phyloP scores from a whole-genome alignment of 2,888 invertebrate species.

The Polyommatus iphigenia region DNA sequence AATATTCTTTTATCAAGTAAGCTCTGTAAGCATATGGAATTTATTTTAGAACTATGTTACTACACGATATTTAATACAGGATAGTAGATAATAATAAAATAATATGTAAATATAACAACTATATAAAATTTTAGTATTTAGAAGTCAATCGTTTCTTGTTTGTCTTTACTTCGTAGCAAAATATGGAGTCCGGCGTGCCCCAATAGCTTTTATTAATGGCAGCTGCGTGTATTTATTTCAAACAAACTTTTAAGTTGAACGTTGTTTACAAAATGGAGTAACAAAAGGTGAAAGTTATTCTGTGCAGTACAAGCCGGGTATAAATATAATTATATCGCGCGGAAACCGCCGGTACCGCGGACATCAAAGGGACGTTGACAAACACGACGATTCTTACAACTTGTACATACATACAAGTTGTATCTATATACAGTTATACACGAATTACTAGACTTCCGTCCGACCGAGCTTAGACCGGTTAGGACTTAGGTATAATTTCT shows the following conservation, averaged over 20 bases:
- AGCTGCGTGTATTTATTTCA: conserved; percentile 28
- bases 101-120: no score
- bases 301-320: conserved; percentile 41
- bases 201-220: conserved; percentile 3
- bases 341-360: conserved; percentile 37
- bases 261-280: conserved; percentile 48
- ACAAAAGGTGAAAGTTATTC: conserved; percentile 52
- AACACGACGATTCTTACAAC: conserved; percentile 34
- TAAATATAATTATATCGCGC: conserved; percentile 45
- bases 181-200: not conserved
- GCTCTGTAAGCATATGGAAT: no score
- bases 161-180: not conserved
- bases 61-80: no score
- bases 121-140: not conserved
- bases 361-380: conserved; percentile 45
- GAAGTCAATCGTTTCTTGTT: not conserved
- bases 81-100: no score
- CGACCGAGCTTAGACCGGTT: not conserved
- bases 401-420: not conserved
- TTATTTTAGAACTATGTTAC: no score
- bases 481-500: not conserved
- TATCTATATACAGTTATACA: not conserved
- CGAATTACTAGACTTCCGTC: conserved; percentile 3
- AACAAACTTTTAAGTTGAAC: conserved; percentile 32
- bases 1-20: no score